Evolutionary conservation across 2,113 vertebrate species (phyloP).

Genomic region (Oryzias curvinotus): DNA sequence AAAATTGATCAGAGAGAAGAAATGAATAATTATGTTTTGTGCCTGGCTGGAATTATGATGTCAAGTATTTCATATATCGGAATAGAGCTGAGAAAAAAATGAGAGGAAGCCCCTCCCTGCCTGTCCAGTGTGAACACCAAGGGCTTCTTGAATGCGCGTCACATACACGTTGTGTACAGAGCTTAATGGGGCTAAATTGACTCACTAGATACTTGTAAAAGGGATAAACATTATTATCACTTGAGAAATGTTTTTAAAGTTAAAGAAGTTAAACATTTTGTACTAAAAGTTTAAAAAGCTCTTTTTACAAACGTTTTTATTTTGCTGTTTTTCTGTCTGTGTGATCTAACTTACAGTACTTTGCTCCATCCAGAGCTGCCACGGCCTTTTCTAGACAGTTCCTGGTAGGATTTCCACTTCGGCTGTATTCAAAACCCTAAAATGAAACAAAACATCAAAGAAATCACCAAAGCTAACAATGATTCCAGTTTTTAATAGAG

Average conservation of each 20-base stretch:
- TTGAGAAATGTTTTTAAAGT: not conserved
- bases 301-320: not conserved
- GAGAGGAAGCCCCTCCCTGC: too few relatives aligned
- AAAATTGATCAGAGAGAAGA: too few relatives aligned
- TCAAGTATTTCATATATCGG: too few relatives aligned
- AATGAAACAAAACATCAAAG: not conserved
- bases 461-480: not conserved
- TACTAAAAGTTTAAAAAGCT: too few relatives aligned
- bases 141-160: too few relatives aligned
- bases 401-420: slow-evolving; percentile 92
- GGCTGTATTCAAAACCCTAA: slow-evolving; percentile 89
- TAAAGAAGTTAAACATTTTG: too few relatives aligned
- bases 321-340: not conserved
- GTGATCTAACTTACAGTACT: slow-evolving; percentile 82
- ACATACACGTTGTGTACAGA: not conserved
- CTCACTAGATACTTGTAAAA: not conserved
- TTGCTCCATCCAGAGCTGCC: slow-evolving; percentile 88
- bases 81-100: not conserved
- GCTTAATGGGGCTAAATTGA: not conserved
- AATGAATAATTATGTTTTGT: too few relatives aligned
- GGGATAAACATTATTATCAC: not conserved
- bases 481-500: not conserved
- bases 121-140: too few relatives aligned
- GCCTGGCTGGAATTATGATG: too few relatives aligned
- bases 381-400: slow-evolving; percentile 87